These are phyloP conservation scores for Acridotheres tristis DNA, from an alignment of 2,797 vertebrate species.

Conservation along the genomic window DNA sequence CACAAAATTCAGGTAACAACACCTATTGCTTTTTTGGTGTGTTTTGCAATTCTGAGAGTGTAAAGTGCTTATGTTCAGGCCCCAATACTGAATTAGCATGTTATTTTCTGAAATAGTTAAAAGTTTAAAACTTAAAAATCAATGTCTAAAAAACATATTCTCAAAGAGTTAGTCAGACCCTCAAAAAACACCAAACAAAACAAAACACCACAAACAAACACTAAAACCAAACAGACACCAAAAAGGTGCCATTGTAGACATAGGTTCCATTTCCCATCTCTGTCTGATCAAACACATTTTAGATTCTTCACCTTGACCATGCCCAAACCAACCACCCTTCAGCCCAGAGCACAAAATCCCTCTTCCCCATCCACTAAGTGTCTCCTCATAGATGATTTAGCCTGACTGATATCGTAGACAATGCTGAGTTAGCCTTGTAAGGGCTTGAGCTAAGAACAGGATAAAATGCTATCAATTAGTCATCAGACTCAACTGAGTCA, in stretches of 20 bases:
- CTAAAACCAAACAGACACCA: too few relatives aligned
- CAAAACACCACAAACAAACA: neutral
- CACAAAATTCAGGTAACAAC: neutral
- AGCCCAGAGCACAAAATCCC: neutral
- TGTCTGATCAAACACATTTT: too few relatives aligned
- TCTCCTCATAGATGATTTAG: neutral
- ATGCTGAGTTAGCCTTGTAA: neutral
- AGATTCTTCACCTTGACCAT: neutral
- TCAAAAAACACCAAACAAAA: neutral
- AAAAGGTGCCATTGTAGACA: neutral
- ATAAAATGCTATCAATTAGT: neutral
- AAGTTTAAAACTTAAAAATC: neutral
- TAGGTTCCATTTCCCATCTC: neutral
- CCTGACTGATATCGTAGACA: neutral
- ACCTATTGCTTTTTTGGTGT: neutral
- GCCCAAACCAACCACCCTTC: neutral
- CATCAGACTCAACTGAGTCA: neutral
- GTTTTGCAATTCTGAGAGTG: neutral
- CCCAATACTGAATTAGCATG: neutral
- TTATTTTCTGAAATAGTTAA: neutral
- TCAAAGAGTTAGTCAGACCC: neutral
- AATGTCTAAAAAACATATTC: neutral
- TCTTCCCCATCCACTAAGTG: neutral
- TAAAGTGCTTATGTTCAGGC: neutral
- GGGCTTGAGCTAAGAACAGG: neutral